Evolutionary conservation across 2,888 invertebrate genomes (phyloP).

Genomic region (Yponomeuta malinellus): DNA sequence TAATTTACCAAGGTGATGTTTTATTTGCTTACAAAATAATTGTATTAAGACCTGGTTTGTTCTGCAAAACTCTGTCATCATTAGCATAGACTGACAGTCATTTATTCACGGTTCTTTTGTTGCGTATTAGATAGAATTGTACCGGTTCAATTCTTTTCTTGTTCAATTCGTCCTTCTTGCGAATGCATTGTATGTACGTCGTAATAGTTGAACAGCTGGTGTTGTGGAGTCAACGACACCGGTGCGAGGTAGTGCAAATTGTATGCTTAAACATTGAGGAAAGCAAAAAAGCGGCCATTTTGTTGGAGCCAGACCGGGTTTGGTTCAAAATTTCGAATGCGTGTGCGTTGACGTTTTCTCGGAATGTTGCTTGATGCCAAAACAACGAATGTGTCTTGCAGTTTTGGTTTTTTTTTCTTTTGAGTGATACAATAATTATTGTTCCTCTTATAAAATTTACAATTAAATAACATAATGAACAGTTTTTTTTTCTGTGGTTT

Average conservation of each 20-base stretch:
- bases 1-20: not conserved
- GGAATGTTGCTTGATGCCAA: constrained; percentile 42
- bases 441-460: too few relatives aligned
- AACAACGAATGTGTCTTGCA: constrained; percentile 41
- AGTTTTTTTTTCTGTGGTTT: too few relatives aligned
- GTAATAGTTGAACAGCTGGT: constrained; percentile 71
- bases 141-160: constrained; percentile 55
- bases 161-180: constrained; percentile 52
- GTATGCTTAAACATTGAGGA: constrained; percentile 61
- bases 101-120: constrained; percentile 70
- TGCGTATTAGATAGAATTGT: constrained; percentile 55
- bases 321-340: not conserved
- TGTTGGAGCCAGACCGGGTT: constrained; percentile 28
- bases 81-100: not conserved
- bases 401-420: not conserved
- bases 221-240: constrained; percentile 60
- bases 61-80: constrained; percentile 18
- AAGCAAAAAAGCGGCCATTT: constrained; percentile 59
- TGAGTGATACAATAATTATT: not conserved
- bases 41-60: not conserved
- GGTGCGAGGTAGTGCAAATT: constrained; percentile 62
- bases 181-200: constrained; percentile 46
- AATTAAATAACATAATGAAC: too few relatives aligned
- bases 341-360: constrained; percentile 5
- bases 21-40: not conserved